Conservation (phyloP, 2,888 invertebrate species). For the Drosophila rellima region DNA sequence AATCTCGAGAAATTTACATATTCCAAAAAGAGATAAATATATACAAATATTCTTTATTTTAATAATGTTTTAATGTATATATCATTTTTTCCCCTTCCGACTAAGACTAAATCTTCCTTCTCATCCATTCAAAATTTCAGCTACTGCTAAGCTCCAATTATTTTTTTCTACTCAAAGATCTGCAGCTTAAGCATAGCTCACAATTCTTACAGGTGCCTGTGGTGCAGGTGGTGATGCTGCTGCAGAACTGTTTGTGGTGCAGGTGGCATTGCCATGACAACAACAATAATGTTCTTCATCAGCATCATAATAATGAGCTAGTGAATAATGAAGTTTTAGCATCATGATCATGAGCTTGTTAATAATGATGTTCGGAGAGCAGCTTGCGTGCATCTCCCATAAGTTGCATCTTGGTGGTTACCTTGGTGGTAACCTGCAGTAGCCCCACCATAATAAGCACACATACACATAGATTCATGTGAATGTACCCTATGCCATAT, state of each 20-base stretch:
- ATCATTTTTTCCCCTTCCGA: background rate
- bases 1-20: no score
- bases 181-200: background rate
- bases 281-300: slow-evolving; percentile 11
- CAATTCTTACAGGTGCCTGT: slow-evolving; percentile 21
- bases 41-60: background rate
- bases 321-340: slow-evolving; percentile 42
- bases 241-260: slow-evolving; percentile 10
- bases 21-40: no score
- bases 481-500: slow-evolving; percentile 36
- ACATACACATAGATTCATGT: slow-evolving; percentile 4
- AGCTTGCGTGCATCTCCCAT: slow-evolving; percentile 62
- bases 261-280: slow-evolving; percentile 23
- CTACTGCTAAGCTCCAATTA: background rate
- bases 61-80: background rate
- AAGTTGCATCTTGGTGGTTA: slow-evolving; percentile 1
- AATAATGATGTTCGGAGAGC: slow-evolving; percentile 52
- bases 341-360: slow-evolving; percentile 29
- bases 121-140: background rate
- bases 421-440: slow-evolving; percentile 30
- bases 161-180: background rate
- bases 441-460: slow-evolving; percentile 41
- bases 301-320: slow-evolving; percentile 19
- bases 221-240: background rate
- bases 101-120: background rate